Evolutionary conservation across 2,888 invertebrate genomes (phyloP).

Genomic region (Drosophila subsilvestris): DNA sequence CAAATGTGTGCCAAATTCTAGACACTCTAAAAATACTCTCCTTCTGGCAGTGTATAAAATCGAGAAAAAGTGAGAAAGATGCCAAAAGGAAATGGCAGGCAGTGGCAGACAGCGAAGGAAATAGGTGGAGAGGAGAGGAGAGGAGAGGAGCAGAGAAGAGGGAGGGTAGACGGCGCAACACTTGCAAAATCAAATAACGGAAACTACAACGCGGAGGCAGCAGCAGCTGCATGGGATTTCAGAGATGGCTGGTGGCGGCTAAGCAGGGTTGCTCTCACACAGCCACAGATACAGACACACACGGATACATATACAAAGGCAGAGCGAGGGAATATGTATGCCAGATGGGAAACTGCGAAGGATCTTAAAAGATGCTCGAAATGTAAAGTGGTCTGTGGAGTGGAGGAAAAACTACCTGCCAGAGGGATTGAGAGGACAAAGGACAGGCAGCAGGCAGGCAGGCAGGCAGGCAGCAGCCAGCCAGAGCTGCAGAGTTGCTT

Average conservation of each 20-base stretch:
- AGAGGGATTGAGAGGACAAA: slow-evolving; percentile 51
- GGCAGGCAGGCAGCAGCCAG: slow-evolving; percentile 57
- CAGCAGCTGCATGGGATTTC: slow-evolving; percentile 66
- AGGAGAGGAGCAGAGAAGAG: slow-evolving; percentile 3
- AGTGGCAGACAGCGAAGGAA: neutral
- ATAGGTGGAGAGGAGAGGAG: slow-evolving; percentile 3
- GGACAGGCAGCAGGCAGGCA: slow-evolving; percentile 21
- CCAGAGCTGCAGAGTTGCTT: slow-evolving; percentile 68
- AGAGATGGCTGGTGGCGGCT: slow-evolving; percentile 38
- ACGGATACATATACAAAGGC: slow-evolving; percentile 22
- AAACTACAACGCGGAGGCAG: slow-evolving; percentile 42
- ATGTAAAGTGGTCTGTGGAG: slow-evolving; percentile 46
- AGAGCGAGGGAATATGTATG: slow-evolving; percentile 53
- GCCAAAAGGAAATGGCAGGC: slow-evolving; percentile 35
- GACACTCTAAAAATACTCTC: neutral
- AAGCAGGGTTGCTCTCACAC: slow-evolving; percentile 61
- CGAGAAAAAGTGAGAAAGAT: slow-evolving; percentile 26
- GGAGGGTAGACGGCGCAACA: slow-evolving; percentile 54
- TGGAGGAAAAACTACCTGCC: slow-evolving; percentile 72
- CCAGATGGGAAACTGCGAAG: slow-evolving; percentile 67
- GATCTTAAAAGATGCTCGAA: slow-evolving; percentile 67
- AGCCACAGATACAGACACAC: slow-evolving; percentile 22
- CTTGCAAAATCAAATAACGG: slow-evolving; percentile 72
- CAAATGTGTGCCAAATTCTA: neutral
- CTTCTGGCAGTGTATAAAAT: neutral